Base-by-base conservation (phyloP, 23 tunicate genomes). In the Clavelina lepadiformis region DNA sequence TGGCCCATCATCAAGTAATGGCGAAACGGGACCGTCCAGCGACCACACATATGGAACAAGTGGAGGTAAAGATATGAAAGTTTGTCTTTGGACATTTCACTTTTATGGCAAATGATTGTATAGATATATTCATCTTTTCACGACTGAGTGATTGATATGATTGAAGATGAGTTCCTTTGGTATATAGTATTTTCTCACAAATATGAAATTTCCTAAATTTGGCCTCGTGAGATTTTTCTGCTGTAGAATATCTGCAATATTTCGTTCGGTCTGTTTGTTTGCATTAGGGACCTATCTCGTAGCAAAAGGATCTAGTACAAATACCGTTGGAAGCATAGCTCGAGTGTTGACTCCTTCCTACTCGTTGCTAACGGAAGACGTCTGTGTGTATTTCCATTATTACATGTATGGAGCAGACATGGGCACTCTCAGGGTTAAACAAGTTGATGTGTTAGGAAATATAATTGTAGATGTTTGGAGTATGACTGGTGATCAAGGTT, bases 371-470 rank as follows among this genome's bases (percentile, higher is more conserved):
- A 21, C 70, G 1, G 68, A 59, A 13, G 84, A 81, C 1, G 57
- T 88, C 34, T 94, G 99, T 62, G 49, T 94, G 34, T 13, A 27
- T 3, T 86, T 94, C 61, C 80, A 76, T 72, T 76, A 75, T 37
- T 70, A 82, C 85, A 86, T 94, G 99, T 71, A 51, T 65, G 99
- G 99, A 2, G 89, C 75, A 32, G 71, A 81, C 53, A 81, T 71
- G 26, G 95, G 95, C 2, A 64, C 77, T 1, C 46, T 94, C 23
- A 85, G 72, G 18, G 91, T 75, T 31, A 63, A 75, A 24, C 52
- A 28, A 30, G 18, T 21, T 47, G 71, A 72, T 49, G 47, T 0
- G 15, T 18, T 19, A 4, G 72, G 74, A 44, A 45, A n/a, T 36
- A 11, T 82, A 31, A 41, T 62, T 2, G 18, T 30, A 23, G 30